Percentiles rank a stretch among this genome's conserved stretches.
Conservation (phyloP, 2,888 invertebrate genomes). For the Sesamia inferens region DNA sequence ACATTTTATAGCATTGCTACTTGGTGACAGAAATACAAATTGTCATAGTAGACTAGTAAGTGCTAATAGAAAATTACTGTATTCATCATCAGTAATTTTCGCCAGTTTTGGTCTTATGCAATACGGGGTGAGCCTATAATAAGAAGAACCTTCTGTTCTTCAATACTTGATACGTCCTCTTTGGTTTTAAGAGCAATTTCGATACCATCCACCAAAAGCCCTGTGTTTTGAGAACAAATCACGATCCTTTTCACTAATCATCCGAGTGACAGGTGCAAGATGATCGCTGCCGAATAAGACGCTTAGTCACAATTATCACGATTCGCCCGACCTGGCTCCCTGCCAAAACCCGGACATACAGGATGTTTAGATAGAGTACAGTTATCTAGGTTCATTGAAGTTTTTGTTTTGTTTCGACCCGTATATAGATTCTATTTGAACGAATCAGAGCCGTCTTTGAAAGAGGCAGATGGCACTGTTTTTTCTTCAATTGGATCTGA, state of each 20-base stretch:
- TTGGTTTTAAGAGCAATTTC: background rate
- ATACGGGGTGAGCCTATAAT: no score
- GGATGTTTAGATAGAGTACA: slow-evolving; percentile 62
- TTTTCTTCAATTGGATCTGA: background rate
- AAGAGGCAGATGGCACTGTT: slow-evolving; percentile 10
- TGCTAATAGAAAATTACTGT: no score
- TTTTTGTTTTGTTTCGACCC: slow-evolving; percentile 8
- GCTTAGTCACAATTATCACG: slow-evolving; percentile 55
- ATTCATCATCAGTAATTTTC: no score
- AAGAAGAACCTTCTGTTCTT: background rate
- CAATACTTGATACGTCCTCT: background rate
- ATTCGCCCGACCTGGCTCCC: slow-evolving; percentile 41
- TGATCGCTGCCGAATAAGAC: slow-evolving; percentile 45
- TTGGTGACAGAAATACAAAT: background rate
- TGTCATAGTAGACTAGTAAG: no score
- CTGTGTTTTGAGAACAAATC: slow-evolving; percentile 8
- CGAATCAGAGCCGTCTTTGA: slow-evolving; percentile 19
- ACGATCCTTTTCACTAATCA: slow-evolving; percentile 37
- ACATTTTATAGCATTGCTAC: background rate
- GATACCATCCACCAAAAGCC: slow-evolving; percentile 9
- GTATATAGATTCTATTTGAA: slow-evolving; percentile 27
- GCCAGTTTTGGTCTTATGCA: no score
- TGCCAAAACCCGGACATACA: slow-evolving; percentile 58
- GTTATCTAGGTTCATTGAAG: slow-evolving; percentile 47
- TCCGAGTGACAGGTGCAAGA: slow-evolving; percentile 60